Percentiles rank a stretch among this genome's conserved stretches.
Evolutionary conservation across 2,888 invertebrate species (phyloP).

Genomic region (Drosophila parthenogenetica): DNA sequence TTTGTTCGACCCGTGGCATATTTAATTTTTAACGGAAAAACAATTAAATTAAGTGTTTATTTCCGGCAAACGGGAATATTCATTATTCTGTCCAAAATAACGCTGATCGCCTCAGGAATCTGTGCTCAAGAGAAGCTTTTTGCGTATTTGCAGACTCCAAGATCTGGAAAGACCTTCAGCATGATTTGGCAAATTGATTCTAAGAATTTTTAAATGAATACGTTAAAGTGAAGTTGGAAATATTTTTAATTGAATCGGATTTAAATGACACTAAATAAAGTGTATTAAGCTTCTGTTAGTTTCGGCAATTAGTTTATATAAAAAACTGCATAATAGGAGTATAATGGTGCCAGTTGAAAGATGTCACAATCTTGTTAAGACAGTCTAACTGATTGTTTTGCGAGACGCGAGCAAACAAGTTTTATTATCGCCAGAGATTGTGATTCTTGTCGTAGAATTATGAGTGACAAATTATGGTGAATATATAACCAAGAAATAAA

Average conservation of each 20-base stretch:
- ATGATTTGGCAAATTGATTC: slow-evolving; percentile 20
- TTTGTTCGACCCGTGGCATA: neutral
- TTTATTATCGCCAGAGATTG: slow-evolving; percentile 25
- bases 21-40: neutral
- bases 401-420: slow-evolving; percentile 49
- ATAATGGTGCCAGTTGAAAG: slow-evolving; percentile 38
- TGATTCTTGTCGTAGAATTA: slow-evolving; percentile 30
- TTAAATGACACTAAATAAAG: slow-evolving; percentile 1
- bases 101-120: slow-evolving; percentile 2
- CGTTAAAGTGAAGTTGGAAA: neutral
- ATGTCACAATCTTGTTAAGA: slow-evolving; percentile 25
- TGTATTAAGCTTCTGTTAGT: slow-evolving; percentile 20
- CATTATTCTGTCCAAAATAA: neutral
- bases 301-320: slow-evolving; percentile 28
- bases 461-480: slow-evolving; percentile 44
- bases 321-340: slow-evolving; percentile 4
- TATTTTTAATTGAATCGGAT: slow-evolving; percentile 12
- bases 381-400: slow-evolving; percentile 14
- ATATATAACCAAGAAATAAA: neutral
- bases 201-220: slow-evolving; percentile 16
- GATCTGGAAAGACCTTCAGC: slow-evolving; percentile 10
- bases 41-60: neutral
- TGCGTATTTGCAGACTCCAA: slow-evolving; percentile 13
- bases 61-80: neutral
- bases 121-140: neutral